phyloP scores from a whole-genome alignment of 2,888 invertebrate species.

The Itoplectis maculator region DNA sequence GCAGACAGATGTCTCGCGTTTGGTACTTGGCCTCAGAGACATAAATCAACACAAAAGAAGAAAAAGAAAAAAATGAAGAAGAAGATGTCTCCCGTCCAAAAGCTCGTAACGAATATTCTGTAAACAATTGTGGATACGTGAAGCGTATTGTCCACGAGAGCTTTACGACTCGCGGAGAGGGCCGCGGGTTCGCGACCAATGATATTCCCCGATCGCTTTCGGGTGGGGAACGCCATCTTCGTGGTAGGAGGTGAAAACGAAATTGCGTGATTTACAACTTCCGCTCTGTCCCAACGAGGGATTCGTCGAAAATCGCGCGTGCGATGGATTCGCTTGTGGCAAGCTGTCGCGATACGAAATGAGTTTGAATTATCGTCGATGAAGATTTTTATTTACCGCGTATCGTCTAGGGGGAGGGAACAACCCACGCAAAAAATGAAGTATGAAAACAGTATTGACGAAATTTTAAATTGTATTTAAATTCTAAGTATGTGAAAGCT shows the following conservation, averaged over 20 bases:
- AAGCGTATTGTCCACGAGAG: conserved; percentile 59
- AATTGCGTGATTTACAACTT: conserved; percentile 78
- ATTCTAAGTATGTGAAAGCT: no score
- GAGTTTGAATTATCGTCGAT: not conserved
- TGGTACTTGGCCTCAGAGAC: no score
- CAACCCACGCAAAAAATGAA: no score
- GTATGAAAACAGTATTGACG: no score
- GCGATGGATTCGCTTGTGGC: not conserved
- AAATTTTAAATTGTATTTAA: no score
- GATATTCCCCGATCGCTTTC: conserved; percentile 22
- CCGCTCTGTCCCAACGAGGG: conserved; percentile 69
- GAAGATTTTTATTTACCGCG: not conserved
- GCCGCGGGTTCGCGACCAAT: conserved; percentile 32
- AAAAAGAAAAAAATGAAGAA: no score
- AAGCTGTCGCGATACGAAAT: not conserved
- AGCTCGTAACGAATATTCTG: conserved; percentile 80
- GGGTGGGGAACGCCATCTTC: not conserved
- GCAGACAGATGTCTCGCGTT: conserved; percentile 76
- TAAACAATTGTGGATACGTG: conserved; percentile 74
- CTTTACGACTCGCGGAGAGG: conserved; percentile 34
- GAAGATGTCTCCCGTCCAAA: no score
- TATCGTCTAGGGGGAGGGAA: not conserved
- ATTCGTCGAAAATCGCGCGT: conserved; percentile 64
- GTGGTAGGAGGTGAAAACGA: conserved; percentile 39
- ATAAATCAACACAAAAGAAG: no score